Conservation (phyloP, 2,797 vertebrate genomes). For the Gambusia yucatana region DNA sequence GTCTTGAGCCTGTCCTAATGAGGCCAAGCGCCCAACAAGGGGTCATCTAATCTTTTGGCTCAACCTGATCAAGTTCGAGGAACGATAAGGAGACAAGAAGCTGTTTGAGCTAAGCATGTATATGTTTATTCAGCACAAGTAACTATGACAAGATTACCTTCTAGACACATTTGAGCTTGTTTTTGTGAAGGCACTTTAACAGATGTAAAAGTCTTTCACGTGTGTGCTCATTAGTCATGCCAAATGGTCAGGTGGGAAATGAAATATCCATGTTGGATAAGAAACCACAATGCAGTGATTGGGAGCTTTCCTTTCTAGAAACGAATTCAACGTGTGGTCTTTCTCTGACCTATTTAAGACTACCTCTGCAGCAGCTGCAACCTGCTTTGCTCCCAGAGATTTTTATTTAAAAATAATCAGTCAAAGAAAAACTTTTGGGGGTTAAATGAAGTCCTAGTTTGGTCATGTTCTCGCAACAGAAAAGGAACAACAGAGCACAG, state of each 20-base stretch:
- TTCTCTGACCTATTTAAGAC: slow-evolving; percentile 6
- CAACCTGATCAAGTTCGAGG: slow-evolving; percentile 53
- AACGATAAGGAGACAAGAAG: slow-evolving; percentile 26
- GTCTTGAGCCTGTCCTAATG: slow-evolving; percentile 48
- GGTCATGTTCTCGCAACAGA: slow-evolving; percentile 39
- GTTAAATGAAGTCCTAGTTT: slow-evolving; percentile 3
- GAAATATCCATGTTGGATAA: slow-evolving; percentile 21
- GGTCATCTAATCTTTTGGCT: slow-evolving; percentile 56
- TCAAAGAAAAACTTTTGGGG: slow-evolving; percentile 10
- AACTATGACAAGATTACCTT: slow-evolving; percentile 21
- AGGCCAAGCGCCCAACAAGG: slow-evolving; percentile 20
- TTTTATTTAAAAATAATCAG: slow-evolving; percentile 43
- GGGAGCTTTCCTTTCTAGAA: slow-evolving; percentile 13
- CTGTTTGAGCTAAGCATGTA: slow-evolving; percentile 28
- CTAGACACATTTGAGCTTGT: slow-evolving; percentile 9
- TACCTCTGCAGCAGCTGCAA: slow-evolving; percentile 25
- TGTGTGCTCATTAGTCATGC: slow-evolving; percentile 5
- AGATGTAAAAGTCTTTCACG: not conserved
- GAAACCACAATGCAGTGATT: slow-evolving; percentile 19
- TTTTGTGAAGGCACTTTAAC: slow-evolving; percentile 15
- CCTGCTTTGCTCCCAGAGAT: slow-evolving; percentile 14
- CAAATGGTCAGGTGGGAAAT: slow-evolving; percentile 13
- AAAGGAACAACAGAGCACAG: slow-evolving; percentile 16
- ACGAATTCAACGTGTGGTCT: not conserved
- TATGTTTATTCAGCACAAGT: not conserved